phyloP scores from a whole-genome alignment of 2,888 invertebrate species.

The Temnothorax unifasciatus region DNA sequence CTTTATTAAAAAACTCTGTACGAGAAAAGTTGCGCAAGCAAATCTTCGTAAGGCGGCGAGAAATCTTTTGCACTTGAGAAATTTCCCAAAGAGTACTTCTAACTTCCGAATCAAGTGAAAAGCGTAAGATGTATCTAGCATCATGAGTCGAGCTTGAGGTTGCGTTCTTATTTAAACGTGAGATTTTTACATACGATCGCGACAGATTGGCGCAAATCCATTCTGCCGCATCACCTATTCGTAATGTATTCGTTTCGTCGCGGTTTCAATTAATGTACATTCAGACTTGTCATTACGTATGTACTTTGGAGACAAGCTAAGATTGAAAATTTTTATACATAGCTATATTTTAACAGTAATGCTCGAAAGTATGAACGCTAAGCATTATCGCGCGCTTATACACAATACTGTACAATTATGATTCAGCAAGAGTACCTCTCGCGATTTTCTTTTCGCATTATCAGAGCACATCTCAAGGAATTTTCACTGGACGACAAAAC shows the following conservation, averaged over 20 bases:
- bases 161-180: constrained; percentile 32
- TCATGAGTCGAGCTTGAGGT: constrained; percentile 21
- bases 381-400: constrained; percentile 36
- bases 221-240: not conserved
- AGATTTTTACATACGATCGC: constrained; percentile 39
- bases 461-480: constrained; percentile 27
- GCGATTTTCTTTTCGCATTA: constrained; percentile 10
- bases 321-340: constrained; percentile 51
- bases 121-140: constrained; percentile 45
- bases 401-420: constrained; percentile 42
- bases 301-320: constrained; percentile 37
- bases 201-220: not conserved
- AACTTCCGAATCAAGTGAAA: constrained; percentile 47
- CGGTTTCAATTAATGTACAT: constrained; percentile 42
- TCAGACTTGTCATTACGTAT: constrained; percentile 47
- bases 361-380: constrained; percentile 36
- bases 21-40: constrained; percentile 50
- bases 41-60: constrained; percentile 50
- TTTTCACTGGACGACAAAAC: not conserved
- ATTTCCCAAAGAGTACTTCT: constrained; percentile 41
- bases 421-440: constrained; percentile 26
- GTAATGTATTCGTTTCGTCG: not conserved
- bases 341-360: constrained; percentile 40
- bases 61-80: constrained; percentile 37
- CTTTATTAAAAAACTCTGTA: constrained; percentile 46